Percentiles rank a stretch among this genome's conserved stretches.
phyloP scores from a whole-genome alignment of 30 jellyfish, hydroid and myxozoan genomes.

The Cassiopea andromeda region DNA sequence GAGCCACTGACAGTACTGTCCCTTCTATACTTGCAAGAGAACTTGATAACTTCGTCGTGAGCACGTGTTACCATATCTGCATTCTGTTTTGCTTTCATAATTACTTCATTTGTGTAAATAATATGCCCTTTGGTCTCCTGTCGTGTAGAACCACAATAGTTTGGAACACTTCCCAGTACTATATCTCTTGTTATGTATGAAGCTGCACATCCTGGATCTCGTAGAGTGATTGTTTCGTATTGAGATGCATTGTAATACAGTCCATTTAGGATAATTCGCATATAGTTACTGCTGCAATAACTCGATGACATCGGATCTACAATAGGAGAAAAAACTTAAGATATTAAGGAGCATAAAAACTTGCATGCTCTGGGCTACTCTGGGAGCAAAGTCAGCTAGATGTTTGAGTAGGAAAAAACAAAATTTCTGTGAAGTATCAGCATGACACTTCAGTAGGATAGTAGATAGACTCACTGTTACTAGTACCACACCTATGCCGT shows the following conservation, averaged over 20 bases:
- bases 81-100: constrained; percentile 19
- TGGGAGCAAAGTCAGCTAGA: too few species aligned
- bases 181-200: neutral
- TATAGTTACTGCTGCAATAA: constrained; percentile 35
- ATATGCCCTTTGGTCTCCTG: constrained; percentile 11
- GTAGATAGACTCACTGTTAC: too few species aligned
- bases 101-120: constrained; percentile 36
- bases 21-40: constrained; percentile 1
- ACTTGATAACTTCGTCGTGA: constrained; percentile 14
- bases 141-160: constrained; percentile 29
- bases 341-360: neutral
- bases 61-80: constrained; percentile 27
- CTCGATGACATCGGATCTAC: constrained; percentile 11
- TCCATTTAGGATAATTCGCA: constrained; percentile 17
- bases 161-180: constrained; percentile 25
- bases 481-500: too few species aligned
- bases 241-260: constrained; percentile 16
- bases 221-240: constrained; percentile 28
- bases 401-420: too few species aligned
- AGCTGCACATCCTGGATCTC: constrained; percentile 29
- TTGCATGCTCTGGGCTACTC: too few species aligned
- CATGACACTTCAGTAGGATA: too few species aligned
- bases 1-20: constrained; percentile 14
- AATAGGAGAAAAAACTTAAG: neutral
- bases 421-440: too few species aligned